Evolutionary conservation across 2,888 invertebrate genomes (phyloP).

Genomic region (Augiades crinisus): DNA sequence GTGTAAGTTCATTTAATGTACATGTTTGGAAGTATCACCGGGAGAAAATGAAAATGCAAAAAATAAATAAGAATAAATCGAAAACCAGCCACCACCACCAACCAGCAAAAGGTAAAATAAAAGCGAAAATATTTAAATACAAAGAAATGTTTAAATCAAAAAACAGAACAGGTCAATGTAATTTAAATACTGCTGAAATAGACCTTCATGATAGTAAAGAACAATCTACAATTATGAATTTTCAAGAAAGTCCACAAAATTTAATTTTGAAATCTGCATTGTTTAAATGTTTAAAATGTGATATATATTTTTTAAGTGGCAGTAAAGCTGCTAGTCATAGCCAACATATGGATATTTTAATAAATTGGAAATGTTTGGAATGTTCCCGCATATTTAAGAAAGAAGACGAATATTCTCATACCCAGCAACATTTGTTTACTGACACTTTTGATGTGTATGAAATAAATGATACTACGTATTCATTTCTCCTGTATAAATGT

Average conservation of each 20-base stretch:
- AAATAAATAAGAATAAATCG: neutral
- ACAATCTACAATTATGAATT: neutral
- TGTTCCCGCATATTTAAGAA: constrained; percentile 53
- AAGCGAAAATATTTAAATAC: neutral
- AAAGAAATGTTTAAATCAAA: neutral
- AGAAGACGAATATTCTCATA: constrained; percentile 49
- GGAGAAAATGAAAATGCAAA: constrained; percentile 16
- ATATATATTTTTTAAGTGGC: constrained; percentile 54
- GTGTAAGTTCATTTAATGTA: constrained; percentile 35
- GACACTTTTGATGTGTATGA: constrained; percentile 43
- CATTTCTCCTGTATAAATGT: constrained; percentile 51
- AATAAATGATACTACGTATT: constrained; percentile 35
- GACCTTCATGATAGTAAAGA: neutral
- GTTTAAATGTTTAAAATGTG: constrained; percentile 58
- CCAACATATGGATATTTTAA: constrained; percentile 47
- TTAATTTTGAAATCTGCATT: constrained; percentile 46
- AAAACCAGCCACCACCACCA: too few relatives aligned
- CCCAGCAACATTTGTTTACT: constrained; percentile 49
- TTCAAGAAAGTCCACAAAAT: neutral
- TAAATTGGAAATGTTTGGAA: constrained; percentile 53
- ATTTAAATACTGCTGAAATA: neutral
- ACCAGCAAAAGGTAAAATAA: neutral
- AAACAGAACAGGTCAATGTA: neutral
- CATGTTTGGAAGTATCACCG: constrained; percentile 37
- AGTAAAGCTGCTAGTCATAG: constrained; percentile 39